Conservation (phyloP, 2,888 invertebrate genomes). For the Teinopalpus imperialis region DNA sequence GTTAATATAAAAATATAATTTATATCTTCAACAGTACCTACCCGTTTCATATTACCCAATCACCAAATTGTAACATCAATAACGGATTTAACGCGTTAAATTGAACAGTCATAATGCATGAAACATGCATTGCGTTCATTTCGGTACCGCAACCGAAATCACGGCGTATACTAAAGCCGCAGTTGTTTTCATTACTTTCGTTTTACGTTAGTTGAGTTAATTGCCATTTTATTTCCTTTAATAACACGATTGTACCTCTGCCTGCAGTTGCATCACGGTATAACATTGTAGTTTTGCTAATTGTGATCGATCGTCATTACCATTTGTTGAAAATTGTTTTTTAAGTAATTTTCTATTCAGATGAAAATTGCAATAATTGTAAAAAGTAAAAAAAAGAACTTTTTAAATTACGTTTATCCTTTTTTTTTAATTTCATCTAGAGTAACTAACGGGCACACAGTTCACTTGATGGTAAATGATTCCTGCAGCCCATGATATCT, state of each 20-base stretch:
- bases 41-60: too few species aligned
- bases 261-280: not conserved
- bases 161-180: not conserved
- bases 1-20: too few species aligned
- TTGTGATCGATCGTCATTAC: not conserved
- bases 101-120: not conserved
- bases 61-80: not conserved
- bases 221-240: conserved; percentile 4
- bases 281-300: not conserved
- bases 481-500: too few species aligned
- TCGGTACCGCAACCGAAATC: conserved; percentile 8
- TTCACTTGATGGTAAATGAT: too few species aligned
- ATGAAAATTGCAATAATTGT: too few species aligned
- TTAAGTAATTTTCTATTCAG: too few species aligned
- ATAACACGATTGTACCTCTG: not conserved
- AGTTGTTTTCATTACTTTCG: not conserved
- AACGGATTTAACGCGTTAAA: not conserved
- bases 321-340: not conserved
- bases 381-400: too few species aligned
- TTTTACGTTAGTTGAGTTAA: not conserved
- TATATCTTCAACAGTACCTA: too few species aligned
- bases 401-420: too few species aligned
- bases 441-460: too few species aligned
- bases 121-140: conserved; percentile 5
- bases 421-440: too few species aligned